These are phyloP conservation scores for Ophiodon elongatus DNA, from an alignment of 2,113 vertebrate species.

Conservation along the genomic window DNA sequence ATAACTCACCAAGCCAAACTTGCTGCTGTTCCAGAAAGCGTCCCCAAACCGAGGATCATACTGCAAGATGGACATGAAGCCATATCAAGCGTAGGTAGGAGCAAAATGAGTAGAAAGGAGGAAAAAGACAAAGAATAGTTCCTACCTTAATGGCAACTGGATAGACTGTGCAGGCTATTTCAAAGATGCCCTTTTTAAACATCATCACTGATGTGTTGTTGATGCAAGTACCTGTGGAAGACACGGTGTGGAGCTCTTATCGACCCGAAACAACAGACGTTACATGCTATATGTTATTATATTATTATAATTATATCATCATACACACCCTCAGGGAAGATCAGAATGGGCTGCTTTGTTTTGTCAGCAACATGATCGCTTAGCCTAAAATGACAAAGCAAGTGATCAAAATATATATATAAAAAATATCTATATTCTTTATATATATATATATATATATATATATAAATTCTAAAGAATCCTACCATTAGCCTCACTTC, in stretches of 20 bases:
- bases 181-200: conserved; percentile 98
- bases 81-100: conserved; percentile 24
- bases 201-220: conserved; percentile 98
- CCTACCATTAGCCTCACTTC: neutral
- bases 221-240: conserved; percentile 91
- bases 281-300: too few species aligned
- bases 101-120: neutral
- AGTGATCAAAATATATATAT: neutral
- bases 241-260: conserved; percentile 7
- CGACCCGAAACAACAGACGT: neutral
- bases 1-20: conserved; percentile 92
- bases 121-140: neutral
- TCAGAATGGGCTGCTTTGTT: conserved; percentile 93
- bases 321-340: conserved; percentile 94
- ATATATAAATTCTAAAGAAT: neutral
- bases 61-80: conserved; percentile 67
- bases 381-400: conserved; percentile 80
- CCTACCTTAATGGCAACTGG: conserved; percentile 95
- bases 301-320: neutral
- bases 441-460: neutral
- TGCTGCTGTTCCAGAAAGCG: conserved; percentile 97
- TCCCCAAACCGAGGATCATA: conserved; percentile 94
- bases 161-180: conserved; percentile 92
- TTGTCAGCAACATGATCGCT: conserved; percentile 92
- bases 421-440: neutral